Evolutionary conservation across 1,140 invertebrate genomes (phyloP), one percentile per base, ranked within the genome.

Genomic region (Ceratina calcarata): DNA sequence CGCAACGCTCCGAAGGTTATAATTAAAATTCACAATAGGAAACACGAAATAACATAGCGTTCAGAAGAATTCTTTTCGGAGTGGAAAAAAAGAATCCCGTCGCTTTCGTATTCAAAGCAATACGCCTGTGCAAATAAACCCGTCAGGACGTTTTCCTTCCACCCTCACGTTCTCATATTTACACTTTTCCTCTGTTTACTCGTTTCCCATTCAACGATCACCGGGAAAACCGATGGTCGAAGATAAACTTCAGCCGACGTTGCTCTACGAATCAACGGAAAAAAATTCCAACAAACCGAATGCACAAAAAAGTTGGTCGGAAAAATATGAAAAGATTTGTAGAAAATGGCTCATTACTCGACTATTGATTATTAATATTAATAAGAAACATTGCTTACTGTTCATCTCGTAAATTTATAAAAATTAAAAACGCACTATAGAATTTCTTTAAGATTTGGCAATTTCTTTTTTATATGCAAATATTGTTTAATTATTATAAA

Each of bases 91-190:
- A 32, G 32, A 64, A 64, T 37, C 16, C 27, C 16, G 4, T 16
- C 27, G 16, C 16, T 18, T n/a, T 37, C 18, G 7, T 64, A 64
- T 64, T 64, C 61, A 64, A 37, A 32, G 27, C 18, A 37, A 37
- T n/a, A n/a, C 16, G 27, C 27, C 27, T 64, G 61, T n/a, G 18
- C 27, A 37, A 64, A 64, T 64, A 64, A 37, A 64, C 16, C 7
- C 3, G 18, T 22, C 18, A 62, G 4, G 22, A 32, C 27, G 16
- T 2, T 64, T 64, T 64, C 27, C 61, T 2, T 64, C 27, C 61
- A 18, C 61, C 16, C 27, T 37, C 61, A 27, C 60, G 61, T 64
- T 37, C 61, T 37, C 61, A n/a, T 72, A 72, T 72, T 72, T 72
- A 72, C 58, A 72, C 49, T 62, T 72, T 61, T 27, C 58, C 22